Conservation (phyloP, 2,113 vertebrate species). For the Dasypus novemcinctus region DNA sequence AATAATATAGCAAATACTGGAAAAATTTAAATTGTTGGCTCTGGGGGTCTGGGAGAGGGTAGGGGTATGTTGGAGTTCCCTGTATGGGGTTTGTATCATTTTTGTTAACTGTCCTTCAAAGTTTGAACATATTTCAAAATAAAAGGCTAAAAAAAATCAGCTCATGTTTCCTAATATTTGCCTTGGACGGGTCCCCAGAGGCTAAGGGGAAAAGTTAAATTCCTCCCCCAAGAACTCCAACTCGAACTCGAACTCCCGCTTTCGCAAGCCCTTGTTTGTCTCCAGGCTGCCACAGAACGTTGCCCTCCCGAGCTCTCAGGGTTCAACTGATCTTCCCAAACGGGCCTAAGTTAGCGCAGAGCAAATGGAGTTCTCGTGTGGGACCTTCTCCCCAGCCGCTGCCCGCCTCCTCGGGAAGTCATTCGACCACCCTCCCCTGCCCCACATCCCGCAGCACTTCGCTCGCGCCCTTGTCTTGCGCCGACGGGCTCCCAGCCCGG, state of each 20-base stretch:
- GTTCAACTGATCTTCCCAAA: background rate
- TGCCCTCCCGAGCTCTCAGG: background rate
- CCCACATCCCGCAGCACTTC: background rate
- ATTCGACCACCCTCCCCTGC: background rate
- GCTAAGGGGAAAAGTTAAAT: too few relatives aligned
- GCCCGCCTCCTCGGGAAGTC: background rate
- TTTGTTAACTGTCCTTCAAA: too few relatives aligned
- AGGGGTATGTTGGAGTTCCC: too few relatives aligned
- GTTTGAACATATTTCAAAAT: too few relatives aligned
- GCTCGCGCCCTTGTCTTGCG: too few relatives aligned
- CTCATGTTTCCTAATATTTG: accelerated
- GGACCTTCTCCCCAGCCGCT: background rate
- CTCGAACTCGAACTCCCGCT: accelerated
- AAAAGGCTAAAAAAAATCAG: too few relatives aligned
- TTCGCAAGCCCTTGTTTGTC: background rate
- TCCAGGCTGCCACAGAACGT: background rate
- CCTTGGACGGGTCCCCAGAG: accelerated
- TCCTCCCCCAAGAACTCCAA: too few relatives aligned
- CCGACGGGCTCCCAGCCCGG: background rate
- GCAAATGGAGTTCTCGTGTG: background rate
- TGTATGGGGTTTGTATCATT: too few relatives aligned
- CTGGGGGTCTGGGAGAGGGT: too few relatives aligned
- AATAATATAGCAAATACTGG: too few relatives aligned
- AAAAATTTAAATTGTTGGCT: too few relatives aligned
- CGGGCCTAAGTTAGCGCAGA: background rate